Evolutionary conservation across 2,113 vertebrate species (phyloP).

Genomic region (Rhodinocichla rosea): DNA sequence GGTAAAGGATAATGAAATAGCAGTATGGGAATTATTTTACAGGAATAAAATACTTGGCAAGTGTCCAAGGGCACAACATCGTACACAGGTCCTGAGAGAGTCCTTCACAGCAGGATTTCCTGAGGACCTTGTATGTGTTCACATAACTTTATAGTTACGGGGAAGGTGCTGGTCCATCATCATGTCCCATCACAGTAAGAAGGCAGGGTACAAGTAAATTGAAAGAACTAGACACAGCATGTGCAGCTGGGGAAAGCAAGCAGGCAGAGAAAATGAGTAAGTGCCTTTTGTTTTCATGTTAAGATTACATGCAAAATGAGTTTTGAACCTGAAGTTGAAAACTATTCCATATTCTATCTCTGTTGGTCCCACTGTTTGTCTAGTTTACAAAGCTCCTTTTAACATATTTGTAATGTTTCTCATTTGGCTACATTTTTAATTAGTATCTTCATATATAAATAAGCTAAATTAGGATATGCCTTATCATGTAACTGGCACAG

Average conservation of each 20-base stretch:
- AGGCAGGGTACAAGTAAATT: neutral
- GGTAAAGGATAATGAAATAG: neutral
- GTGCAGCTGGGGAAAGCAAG: neutral
- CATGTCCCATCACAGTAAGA: neutral
- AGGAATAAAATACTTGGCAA: neutral
- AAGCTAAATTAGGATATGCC: neutral
- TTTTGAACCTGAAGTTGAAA: neutral
- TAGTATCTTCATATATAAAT: neutral
- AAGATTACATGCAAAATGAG: neutral
- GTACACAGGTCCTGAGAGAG: neutral
- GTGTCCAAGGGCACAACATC: neutral
- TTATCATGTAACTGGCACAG: neutral
- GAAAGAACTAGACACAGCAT: neutral
- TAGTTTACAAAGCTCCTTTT: neutral
- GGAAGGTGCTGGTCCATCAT: neutral
- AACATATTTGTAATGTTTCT: neutral
- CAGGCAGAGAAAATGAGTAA: neutral
- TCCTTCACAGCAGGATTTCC: neutral
- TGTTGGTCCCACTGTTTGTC: neutral
- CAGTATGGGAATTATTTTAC: neutral
- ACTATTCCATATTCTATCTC: neutral
- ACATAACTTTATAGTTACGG: neutral
- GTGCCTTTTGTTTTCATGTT: neutral
- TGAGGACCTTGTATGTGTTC: neutral
- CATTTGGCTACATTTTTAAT: neutral